Evolutionary conservation across 2,797 vertebrate genomes (phyloP), one percentile per base, ranked within the genome.

Genomic region (Crax fasciolata): DNA sequence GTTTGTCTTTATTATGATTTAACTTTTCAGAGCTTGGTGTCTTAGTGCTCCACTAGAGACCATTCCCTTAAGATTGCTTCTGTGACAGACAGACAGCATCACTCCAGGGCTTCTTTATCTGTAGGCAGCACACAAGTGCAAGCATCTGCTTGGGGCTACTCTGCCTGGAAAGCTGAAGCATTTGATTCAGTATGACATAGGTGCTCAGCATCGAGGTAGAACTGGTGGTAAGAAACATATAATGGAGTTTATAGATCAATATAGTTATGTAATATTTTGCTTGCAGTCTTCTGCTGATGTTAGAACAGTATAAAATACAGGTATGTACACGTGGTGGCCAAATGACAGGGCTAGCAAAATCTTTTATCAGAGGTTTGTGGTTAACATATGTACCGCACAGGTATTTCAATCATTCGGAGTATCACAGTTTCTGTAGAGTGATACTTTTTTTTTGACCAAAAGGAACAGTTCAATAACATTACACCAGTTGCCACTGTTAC

Each of bases 251-350:
- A 30, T 13, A 35, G 9, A 11, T 43, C 58, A 20, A n/a, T 68
- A 18, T 20, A 54, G 28, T 38, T 54, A 41, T 3, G 0, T n/a
- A 13, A 49, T 85, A 19, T 5, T 82, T 7, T 43, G 21, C 21
- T 81, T 65, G 10, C 16, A 6, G 12, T 86, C 15, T 86, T 83
- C 49, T 41, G 17, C 8, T 21, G 14, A 3, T 44, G 77, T 83
- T 58, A 80, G 38, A 86, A 25, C 7, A 30, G 9, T n/a, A 10
- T 81, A n/a, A 82, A 84, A 67, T 74, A 54, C 52, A 54, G 11
- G 5, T 17, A 23, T 9, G 24, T 30, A 18, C 6, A 30, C 17
- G 16, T 15, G 2, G 2, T 11, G 2, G 6, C 2, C 52, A 25
- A 51, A 81, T 17, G 41, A 44, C 43, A 51, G 28, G 13, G 38